These are phyloP conservation scores for Neogale vison DNA, from an alignment of 2,113 vertebrate species.

Conservation along the genomic window DNA sequence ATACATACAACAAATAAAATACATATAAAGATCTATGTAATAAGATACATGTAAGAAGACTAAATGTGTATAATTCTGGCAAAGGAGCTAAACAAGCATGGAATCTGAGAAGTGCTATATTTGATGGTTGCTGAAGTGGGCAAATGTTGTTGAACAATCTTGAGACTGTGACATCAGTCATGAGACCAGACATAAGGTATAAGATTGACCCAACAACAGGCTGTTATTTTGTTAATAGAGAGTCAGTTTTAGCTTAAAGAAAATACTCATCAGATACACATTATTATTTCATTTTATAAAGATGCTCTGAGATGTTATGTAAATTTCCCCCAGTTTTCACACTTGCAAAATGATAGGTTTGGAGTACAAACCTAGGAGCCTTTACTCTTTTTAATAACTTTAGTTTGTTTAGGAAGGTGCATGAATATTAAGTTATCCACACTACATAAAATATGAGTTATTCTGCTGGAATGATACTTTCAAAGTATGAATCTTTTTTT, in stretches of 20 bases:
- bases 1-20: too few species aligned
- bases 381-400: not conserved
- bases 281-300: not conserved
- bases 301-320: not conserved
- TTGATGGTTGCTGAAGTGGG: not conserved
- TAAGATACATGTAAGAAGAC: not conserved
- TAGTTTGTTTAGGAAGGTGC: not conserved
- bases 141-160: not conserved
- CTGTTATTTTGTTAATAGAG: not conserved
- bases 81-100: not conserved
- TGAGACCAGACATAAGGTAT: not conserved
- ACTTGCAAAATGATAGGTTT: not conserved
- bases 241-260: not conserved
- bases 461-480: not conserved
- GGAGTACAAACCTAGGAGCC: not conserved
- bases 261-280: not conserved
- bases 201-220: not conserved
- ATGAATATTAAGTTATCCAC: not conserved
- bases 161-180: not conserved
- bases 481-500: not conserved
- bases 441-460: not conserved
- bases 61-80: not conserved
- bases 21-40: too few species aligned
- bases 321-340: not conserved
- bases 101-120: not conserved